Conservation (phyloP, 2,888 invertebrate species). For the Drosophila putrida region DNA sequence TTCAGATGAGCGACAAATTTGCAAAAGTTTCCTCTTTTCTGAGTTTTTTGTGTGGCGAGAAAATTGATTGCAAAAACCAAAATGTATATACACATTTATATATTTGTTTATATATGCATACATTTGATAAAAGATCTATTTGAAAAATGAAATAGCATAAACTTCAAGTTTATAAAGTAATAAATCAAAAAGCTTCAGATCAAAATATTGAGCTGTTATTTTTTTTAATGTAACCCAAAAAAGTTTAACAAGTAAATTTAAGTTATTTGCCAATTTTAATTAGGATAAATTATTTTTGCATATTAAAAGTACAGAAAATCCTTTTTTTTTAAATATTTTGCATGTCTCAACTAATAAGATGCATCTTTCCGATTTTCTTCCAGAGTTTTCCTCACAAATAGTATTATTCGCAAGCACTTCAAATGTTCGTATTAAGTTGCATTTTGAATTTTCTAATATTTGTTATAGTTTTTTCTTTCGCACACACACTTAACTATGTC, state of each 20-base stretch:
- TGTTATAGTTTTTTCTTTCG: constrained; percentile 13
- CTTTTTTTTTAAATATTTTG: no score
- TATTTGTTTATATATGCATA: neutral
- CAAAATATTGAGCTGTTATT: no score
- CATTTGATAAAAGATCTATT: no score
- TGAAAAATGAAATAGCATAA: no score
- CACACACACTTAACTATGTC: constrained; percentile 65
- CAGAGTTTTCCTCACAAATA: neutral
- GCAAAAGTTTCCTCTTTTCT: constrained; percentile 3
- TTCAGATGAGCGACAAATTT: constrained; percentile 29
- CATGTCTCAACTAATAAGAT: neutral
- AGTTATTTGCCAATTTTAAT: no score
- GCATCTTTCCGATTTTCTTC: neutral
- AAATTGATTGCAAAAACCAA: constrained; percentile 5
- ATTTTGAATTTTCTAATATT: constrained; percentile 22
- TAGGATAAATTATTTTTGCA: no score
- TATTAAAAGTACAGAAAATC: no score
- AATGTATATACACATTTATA: neutral
- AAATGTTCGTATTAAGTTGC: constrained; percentile 34
- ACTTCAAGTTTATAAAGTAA: no score
- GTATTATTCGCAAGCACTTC: constrained; percentile 21
- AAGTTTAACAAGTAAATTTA: no score
- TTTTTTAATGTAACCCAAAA: no score
- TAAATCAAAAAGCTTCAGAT: no score
- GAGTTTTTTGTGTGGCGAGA: neutral